Conservation (phyloP, 1,140 invertebrate genomes). For the Drosophila melanogaster region Release_6_plus_ISO1_MT NT_033779.5:12710501-12711000, state of each 20-base stretch:
- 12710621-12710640: not conserved
- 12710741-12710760: constrained; percentile 4
- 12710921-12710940: constrained; percentile 33
- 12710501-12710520: not conserved
- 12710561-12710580: not conserved
- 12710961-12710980: constrained; percentile 19
- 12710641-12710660: constrained; percentile 20
- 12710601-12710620: not conserved
- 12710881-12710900: constrained; percentile 21
- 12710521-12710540: not conserved
- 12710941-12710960: constrained; percentile 37
- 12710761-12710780: constrained; percentile 2
- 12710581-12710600: not conserved
- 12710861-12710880: constrained; percentile 12
- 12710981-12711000: not conserved
- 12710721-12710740: constrained; percentile 2
- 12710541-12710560: not conserved
- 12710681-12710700: constrained; percentile 2
- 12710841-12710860: constrained; percentile 27
- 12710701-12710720: constrained; percentile 27
- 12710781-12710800: not conserved
- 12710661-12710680: not conserved
- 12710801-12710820: not conserved
- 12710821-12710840: constrained; percentile 16
- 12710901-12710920: constrained; percentile 34